Base-by-base conservation (phyloP, 2,888 invertebrate species). In the Epinotia ramella region DNA sequence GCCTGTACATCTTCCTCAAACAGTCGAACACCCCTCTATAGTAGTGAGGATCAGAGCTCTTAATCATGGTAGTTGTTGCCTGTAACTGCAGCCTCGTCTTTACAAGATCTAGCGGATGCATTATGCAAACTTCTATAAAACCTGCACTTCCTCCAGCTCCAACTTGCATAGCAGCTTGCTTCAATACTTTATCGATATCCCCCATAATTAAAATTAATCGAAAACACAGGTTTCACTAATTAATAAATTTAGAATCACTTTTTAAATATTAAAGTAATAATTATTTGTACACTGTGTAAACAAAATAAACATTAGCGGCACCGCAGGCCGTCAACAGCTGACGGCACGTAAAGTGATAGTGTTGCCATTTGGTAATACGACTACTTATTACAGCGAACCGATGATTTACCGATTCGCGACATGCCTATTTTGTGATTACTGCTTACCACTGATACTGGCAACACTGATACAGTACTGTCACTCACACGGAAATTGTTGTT, bases 81-180 rank as follows among this genome's bases (percentile, higher is more conserved):
- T 94, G 94, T 53, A 94, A 81, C 79, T 94, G 94, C 70, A 94
- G 78, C 81, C 99, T 95, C 1, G 99, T 99, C 93, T 99, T 99
- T 3, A 99, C 96, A 77, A 99, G 95, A 91, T 99, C 99, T 87
- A 99, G 92, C 0, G 99, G 99, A 92, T 99, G 99, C 99, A 99
- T 99, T 70, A 99, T 96, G 88, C 98, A 98, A 78, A 99, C 98
- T 95, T 99, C 99, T 67, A 98, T 96, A 90, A 99, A 98, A 88
- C 98, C 98, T 83, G 98, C 98, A 80, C 97, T 97, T 73, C 98
- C 98, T 78, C 98, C 98, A 78, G 98, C 97, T 66, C 96, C 96
- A 83, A 98, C 96, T 93, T 98, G 98, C 92, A 98, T 96, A 0
- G 95, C 96, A 73, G 96, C 97, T 89, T 97, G 96, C 87, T 96